Base-by-base conservation (phyloP, 2,888 invertebrate species). In the Drosophila algonquin region DNA sequence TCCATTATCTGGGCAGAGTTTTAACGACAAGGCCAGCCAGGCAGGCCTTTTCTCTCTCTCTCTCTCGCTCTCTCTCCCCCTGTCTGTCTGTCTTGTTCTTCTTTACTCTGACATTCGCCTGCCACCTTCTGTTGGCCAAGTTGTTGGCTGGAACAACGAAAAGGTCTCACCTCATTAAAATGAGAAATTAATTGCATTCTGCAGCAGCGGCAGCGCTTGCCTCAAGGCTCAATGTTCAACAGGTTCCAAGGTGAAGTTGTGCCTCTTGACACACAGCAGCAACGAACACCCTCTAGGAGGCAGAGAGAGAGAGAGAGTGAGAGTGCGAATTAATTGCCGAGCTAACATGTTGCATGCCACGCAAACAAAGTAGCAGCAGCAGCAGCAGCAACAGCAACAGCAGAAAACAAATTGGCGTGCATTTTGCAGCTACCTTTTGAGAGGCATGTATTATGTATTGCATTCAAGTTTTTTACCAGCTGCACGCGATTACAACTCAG, bases 271-370 rank as follows among this genome's bases (percentile, higher is more conserved):
- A 55, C 60, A 48, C 44, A 55, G 35, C 47, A 53, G 10, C 59
- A n/a, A 10, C 53, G 27, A 52, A 45, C 40, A 18, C 56, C 56
- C 45, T 48, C 18, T 16, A 9, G 55, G n/a, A 40, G 44, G 16
- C 21, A 8, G 16, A 30, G 44, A 21, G 21, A 21, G 21, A 21
- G 21, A 21, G 21, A 40, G 24, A n/a, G 14, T 21, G 50, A 69
- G 59, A n/a, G 16, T 21, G 50, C 63, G 59, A 73, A 79, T 73
- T 70, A 72, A 76, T 68, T 72, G 77, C 50, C 69, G 57, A 63
- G 80, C 68, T 61, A 77, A 85, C 87, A 70, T 85, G 86, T 84
- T 84, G 83, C 87, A 85, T 74, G 81, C 64, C 47, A 64, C 75
- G 71, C 14, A 51, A 46, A 32, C 40, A 46, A 50, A 53, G 35